Evolutionary conservation across 2,888 invertebrate species (phyloP), one percentile per base, ranked within the genome.

Genomic region (Loripinus fragilis): DNA sequence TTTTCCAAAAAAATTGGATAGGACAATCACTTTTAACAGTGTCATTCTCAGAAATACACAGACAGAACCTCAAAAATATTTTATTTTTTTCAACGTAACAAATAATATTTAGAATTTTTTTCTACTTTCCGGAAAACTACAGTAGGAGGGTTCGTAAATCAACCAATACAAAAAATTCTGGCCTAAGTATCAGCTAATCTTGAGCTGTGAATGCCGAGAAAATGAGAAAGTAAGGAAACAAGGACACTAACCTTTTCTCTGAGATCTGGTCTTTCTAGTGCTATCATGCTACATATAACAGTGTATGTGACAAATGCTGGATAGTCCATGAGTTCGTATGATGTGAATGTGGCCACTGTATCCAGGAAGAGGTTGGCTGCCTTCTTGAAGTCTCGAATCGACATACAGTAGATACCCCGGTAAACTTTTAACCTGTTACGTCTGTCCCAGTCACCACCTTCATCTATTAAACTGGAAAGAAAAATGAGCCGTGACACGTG

Each of bases 401-500:
- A 97, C 94, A 99, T 96, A 87, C 97, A 97, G 93, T 99, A 99
- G 55, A 98, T 96, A 60, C 99, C 99, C 94, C 94, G 91, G 89
- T 94, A 94, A 25, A 99, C 99, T 94, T 99, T 99, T 38, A 99
- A 95, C 85, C 99, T 96, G 94, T 99, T 99, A 87, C 99, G 95
- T 69, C 99, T 96, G 91, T 99, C 98, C 99, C 99, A 99, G 94
- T 99, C 99, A 20, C 99, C 99, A 84, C 99, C 99, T 94, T 99
- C 98, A 94, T 99, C 98, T 83, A 99, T 98, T 76, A 95, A 90
- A 81, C 94, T 94, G 86, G 45, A 88, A 38, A 38, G 7, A 38
- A n/a, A n/a, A n/a, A n/a, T n/a, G n/a, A n/a, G n/a, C n/a, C n/a
- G n/a, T n/a, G n/a, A n/a, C n/a, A n/a, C n/a, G n/a, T n/a, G n/a